These are phyloP conservation scores for Ophioderma brevispina DNA, from an alignment of 35 echinoderm and acorn worm species.

Conservation along the genomic window DNA sequence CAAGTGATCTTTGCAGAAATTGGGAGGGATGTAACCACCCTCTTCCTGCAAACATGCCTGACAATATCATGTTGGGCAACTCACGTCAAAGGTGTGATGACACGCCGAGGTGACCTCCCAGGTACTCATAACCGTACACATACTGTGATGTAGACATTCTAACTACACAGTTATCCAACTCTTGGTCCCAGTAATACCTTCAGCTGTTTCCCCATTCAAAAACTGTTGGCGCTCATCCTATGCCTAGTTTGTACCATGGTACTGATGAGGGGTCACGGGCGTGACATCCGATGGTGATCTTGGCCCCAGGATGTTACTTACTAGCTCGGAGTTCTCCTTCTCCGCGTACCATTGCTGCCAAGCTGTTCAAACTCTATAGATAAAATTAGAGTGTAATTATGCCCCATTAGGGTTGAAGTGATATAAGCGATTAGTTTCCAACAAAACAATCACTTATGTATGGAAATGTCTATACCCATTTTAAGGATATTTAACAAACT, in stretches of 20 bases:
- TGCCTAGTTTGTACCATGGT: slow-evolving; percentile 86
- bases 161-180: slow-evolving; percentile 97
- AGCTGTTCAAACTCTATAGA: no score
- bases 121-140: slow-evolving; percentile 96
- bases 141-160: slow-evolving; percentile 99
- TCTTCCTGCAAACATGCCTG: no score
- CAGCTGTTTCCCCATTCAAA: slow-evolving; percentile 94
- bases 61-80: no score
- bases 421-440: no score
- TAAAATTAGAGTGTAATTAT: no score
- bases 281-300: slow-evolving; percentile 94
- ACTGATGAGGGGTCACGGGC: slow-evolving; percentile 93
- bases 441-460: no score
- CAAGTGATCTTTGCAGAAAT: no score
- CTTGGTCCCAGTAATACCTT: slow-evolving; percentile 98
- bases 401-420: no score
- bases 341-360: slow-evolving; percentile 88
- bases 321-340: slow-evolving; percentile 82
- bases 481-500: no score
- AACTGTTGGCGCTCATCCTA: slow-evolving; percentile 65
- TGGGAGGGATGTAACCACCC: no score
- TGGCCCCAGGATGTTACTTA: slow-evolving; percentile 86
- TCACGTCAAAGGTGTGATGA: slow-evolving; percentile 98
- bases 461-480: no score
- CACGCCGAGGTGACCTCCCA: slow-evolving; percentile 91